Evolutionary conservation across 2,888 invertebrate species (phyloP).

Genomic region (Parasteatoda lunata): DNA sequence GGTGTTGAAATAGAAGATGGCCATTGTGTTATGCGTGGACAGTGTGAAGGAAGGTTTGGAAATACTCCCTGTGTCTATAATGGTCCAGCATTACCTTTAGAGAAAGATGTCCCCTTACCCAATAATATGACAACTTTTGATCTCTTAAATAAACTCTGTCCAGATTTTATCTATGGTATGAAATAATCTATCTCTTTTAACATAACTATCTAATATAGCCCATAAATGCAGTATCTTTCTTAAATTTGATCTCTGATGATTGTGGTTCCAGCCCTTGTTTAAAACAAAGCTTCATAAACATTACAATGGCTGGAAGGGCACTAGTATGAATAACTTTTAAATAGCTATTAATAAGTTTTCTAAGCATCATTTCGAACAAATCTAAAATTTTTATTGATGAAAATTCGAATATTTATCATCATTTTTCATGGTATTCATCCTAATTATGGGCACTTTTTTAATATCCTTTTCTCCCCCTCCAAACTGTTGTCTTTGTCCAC

Average conservation of each 20-base stretch:
- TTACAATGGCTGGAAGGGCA: too few species aligned
- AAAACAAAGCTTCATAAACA: neutral
- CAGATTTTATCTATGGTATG: slow-evolving; percentile 57
- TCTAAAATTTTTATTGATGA: too few species aligned
- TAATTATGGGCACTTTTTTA: too few species aligned
- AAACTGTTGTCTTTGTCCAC: too few species aligned
- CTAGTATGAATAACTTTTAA: too few species aligned
- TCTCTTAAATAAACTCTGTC: slow-evolving; percentile 42
- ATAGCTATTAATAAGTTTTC: too few species aligned
- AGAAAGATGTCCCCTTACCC: slow-evolving; percentile 5
- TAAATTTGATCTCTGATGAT: neutral
- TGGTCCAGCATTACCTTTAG: slow-evolving; percentile 65
- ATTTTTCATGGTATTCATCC: too few species aligned
- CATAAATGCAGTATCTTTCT: neutral
- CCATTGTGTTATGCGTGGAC: slow-evolving; percentile 66
- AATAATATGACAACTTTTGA: slow-evolving; percentile 30
- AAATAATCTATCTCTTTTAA: neutral
- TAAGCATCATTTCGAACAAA: too few species aligned
- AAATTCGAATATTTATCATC: too few species aligned
- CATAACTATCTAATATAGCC: neutral
- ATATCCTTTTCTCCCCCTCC: too few species aligned
- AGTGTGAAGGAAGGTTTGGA: slow-evolving; percentile 46
- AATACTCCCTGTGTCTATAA: slow-evolving; percentile 66
- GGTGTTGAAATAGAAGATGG: slow-evolving; percentile 34
- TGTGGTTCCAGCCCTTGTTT: neutral